A percentile compares a stretch with the other conserved stretches of the same genome.
Evolutionary conservation across 2,113 vertebrate genomes (phyloP).

Genomic region (Poeciliopsis turrubarensis): DNA sequence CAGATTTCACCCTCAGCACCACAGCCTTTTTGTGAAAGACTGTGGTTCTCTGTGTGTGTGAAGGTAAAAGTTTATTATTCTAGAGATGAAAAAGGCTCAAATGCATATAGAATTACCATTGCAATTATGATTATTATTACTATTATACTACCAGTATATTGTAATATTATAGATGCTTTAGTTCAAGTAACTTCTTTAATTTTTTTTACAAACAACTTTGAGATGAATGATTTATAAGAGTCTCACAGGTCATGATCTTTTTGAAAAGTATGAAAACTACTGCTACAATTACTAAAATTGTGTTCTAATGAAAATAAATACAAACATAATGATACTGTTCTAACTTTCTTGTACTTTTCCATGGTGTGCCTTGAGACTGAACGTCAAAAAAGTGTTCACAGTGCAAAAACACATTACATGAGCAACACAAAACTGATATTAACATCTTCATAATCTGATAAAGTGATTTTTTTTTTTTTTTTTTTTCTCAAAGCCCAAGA

Average conservation of each 20-base stretch:
- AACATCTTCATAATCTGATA: not conserved
- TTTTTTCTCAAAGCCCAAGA: not conserved
- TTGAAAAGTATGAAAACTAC: slow-evolving; percentile 82
- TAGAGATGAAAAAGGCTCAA: slow-evolving; percentile 75
- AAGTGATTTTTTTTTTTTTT: not conserved
- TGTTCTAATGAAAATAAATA: slow-evolving; percentile 87
- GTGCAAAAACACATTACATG: not conserved
- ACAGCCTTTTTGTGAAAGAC: slow-evolving; percentile 74
- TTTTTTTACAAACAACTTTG: slow-evolving; percentile 87
- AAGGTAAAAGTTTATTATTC: slow-evolving; percentile 67
- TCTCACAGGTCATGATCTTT: slow-evolving; percentile 83
- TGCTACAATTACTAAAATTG: slow-evolving; percentile 83
- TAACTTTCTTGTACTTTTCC: slow-evolving; percentile 60
- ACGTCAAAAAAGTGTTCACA: not conserved
- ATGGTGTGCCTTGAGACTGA: slow-evolving; percentile 3
- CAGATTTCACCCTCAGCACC: slow-evolving; percentile 72
- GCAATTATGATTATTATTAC: slow-evolving; percentile 82
- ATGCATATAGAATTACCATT: slow-evolving; percentile 84
- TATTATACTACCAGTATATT: slow-evolving; percentile 87
- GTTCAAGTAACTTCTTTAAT: slow-evolving; percentile 86
- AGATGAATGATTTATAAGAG: slow-evolving; percentile 85
- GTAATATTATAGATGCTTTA: slow-evolving; percentile 88
- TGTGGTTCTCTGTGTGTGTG: slow-evolving; percentile 69
- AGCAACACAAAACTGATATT: not conserved
- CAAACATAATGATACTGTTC: slow-evolving; percentile 75